Conservation (phyloP, 2,797 vertebrate species). For the Rhinophrynus dorsalis region DNA sequence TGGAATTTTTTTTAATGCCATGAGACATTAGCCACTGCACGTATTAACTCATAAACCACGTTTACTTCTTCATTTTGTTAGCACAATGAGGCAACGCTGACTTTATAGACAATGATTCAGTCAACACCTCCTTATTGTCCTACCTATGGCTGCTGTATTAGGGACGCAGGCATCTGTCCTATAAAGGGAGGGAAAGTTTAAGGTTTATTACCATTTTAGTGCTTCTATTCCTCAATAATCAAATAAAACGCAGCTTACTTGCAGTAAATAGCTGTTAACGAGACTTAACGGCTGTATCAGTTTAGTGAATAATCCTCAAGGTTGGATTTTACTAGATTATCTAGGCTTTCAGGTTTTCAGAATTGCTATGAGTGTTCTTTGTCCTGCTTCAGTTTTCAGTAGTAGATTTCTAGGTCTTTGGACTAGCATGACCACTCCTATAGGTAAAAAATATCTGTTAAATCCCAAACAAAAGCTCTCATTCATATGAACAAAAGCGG, state of each 20-base stretch:
- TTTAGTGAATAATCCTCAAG: constrained; percentile 33
- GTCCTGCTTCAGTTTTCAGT: background rate
- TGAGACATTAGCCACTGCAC: constrained; percentile 41
- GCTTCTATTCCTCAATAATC: constrained; percentile 42
- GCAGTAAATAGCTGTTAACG: constrained; percentile 40
- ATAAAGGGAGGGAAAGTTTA: constrained; percentile 18
- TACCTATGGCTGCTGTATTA: constrained; percentile 35
- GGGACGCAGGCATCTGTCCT: background rate
- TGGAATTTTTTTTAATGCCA: constrained; percentile 48
- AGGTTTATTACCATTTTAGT: constrained; percentile 36
- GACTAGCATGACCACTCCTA: too few relatives aligned
- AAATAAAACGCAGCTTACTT: constrained; percentile 38
- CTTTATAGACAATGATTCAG: constrained; percentile 40
- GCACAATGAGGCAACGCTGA: constrained; percentile 39
- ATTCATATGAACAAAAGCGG: too few relatives aligned
- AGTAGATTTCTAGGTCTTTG: background rate
- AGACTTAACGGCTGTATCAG: constrained; percentile 7
- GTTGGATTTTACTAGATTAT: constrained; percentile 21
- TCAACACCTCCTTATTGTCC: constrained; percentile 6
- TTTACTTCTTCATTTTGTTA: constrained; percentile 34
- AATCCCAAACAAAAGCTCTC: too few relatives aligned
- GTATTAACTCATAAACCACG: constrained; percentile 46
- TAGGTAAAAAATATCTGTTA: too few relatives aligned
- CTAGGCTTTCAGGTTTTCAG: background rate
- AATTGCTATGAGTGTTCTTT: background rate